Base-by-base conservation (phyloP, 2,888 invertebrate species). In the Drosophila merina region DNA sequence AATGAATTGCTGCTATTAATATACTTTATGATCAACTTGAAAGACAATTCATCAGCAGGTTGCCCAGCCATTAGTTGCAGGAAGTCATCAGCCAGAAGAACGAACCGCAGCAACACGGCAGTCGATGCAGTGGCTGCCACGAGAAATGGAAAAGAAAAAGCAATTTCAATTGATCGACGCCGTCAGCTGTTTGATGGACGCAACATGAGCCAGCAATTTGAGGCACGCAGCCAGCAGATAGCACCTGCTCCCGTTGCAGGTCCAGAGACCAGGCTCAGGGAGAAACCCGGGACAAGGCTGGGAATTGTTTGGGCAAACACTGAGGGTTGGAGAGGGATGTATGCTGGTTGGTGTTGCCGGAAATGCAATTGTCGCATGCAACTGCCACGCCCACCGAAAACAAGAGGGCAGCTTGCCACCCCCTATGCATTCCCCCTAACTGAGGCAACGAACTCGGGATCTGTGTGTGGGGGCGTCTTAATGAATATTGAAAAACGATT, bases 361-460 rank as follows among this genome's bases (percentile, higher is more conserved):
- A 84, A 88, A 76, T 79, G 77, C 80, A 88, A 84, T 84, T 84
- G 84, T 88, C 83, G 68, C 88, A 75, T 70, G 62, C 64, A 57
- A 33, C 36, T 20, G 40, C 45, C 67, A 86, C 88, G 80, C 84
- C 88, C 88, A 79, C 79, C 40, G 47, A 51, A 54, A 62, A 49
- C 38, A 48, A 51, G 20, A 57, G 51, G 49, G 42, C 52, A 58
- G 36, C 33, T 33, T 45, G 8, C 38, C 45, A 50, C 12, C 57
- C 42, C n/a, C n/a, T n/a, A n/a, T n/a, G n/a, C n/a, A n/a, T n/a
- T n/a, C n/a, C n/a, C 48, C 54, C n/a, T 12, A 51, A 54, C 49
- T 62, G 59, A 57, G 59, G 55, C 62, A 59, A 50, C 56, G 45
- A 63, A 49, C 59, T n/a, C 49, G 45, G 12, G 50, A 31, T 45